Conservation (phyloP, 2,888 invertebrate genomes). For the Germaria angustata region DNA sequence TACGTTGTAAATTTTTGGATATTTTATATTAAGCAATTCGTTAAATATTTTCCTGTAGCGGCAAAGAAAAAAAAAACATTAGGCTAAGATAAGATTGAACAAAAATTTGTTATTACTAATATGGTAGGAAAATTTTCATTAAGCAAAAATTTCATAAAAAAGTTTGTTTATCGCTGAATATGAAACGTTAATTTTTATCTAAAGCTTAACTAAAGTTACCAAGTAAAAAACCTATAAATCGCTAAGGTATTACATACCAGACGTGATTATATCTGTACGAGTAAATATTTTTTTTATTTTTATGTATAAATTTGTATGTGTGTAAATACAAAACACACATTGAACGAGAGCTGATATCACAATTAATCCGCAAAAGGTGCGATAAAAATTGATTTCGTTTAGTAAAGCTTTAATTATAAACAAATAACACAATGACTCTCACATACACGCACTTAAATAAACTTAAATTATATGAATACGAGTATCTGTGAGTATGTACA, state of each 20-base stretch:
- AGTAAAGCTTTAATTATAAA: conserved; percentile 66
- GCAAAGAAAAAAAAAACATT: too few species aligned
- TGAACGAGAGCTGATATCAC: conserved; percentile 55
- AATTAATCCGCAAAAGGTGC: conserved; percentile 66
- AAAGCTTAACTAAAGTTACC: conserved; percentile 52
- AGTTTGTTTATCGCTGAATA: conserved; percentile 41
- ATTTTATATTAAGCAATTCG: too few species aligned
- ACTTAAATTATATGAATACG: conserved; percentile 14
- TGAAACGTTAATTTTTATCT: conserved; percentile 56
- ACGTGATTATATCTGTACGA: conserved; percentile 10
- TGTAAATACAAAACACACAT: conserved; percentile 1
- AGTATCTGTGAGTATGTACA: background rate
- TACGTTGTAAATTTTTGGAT: too few species aligned
- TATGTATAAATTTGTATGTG: background rate
- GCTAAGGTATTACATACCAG: conserved; percentile 3
- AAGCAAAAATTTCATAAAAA: background rate
- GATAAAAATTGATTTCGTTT: conserved; percentile 67
- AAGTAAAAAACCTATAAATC: conserved; percentile 61
- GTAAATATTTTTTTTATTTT: too few species aligned
- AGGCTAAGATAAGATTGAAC: too few species aligned
- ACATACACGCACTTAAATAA: background rate
- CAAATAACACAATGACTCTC: conserved; percentile 39
- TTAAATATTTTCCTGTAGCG: too few species aligned
- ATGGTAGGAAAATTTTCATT: too few species aligned
- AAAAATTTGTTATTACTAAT: too few species aligned